Conservation (phyloP, 2,888 invertebrate genomes). For the Torymus auratus region DNA sequence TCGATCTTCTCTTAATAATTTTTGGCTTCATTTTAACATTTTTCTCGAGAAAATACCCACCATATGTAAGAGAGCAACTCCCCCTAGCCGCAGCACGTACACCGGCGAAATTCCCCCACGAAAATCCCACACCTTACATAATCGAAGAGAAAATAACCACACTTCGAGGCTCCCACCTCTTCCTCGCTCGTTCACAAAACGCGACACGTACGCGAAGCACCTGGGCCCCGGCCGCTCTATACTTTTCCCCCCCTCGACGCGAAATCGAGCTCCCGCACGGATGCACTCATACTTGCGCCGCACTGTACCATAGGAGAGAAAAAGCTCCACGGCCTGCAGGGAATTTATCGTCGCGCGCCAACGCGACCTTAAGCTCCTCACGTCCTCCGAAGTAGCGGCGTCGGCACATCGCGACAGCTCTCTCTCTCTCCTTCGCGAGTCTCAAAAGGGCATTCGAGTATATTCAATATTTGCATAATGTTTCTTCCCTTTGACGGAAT, state of each 20-base stretch:
- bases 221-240: too few species aligned
- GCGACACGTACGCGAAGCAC: too few species aligned
- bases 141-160: neutral
- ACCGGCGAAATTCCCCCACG: neutral
- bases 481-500: slow-evolving; percentile 52
- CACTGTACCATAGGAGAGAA: neutral
- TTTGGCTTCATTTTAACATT: too few species aligned
- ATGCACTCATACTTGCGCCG: slow-evolving; percentile 5
- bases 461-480: slow-evolving; percentile 59
- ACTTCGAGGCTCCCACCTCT: neutral
- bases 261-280: slow-evolving; percentile 37
- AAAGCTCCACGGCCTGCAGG: slow-evolving; percentile 17
- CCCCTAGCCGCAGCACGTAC: neutral
- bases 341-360: slow-evolving; percentile 17
- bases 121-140: neutral
- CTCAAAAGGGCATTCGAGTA: slow-evolving; percentile 57
- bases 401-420: neutral
- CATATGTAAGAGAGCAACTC: too few species aligned
- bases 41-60: too few species aligned
- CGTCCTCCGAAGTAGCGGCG: slow-evolving; percentile 10
- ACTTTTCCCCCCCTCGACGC: neutral
- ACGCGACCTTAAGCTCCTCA: slow-evolving; percentile 45
- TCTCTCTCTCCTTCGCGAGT: neutral
- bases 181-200: too few species aligned
- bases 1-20: too few species aligned